Evolutionary conservation across 92 coral and sea anemone genomes (phyloP).

Genomic region (Porites divaricata): DNA sequence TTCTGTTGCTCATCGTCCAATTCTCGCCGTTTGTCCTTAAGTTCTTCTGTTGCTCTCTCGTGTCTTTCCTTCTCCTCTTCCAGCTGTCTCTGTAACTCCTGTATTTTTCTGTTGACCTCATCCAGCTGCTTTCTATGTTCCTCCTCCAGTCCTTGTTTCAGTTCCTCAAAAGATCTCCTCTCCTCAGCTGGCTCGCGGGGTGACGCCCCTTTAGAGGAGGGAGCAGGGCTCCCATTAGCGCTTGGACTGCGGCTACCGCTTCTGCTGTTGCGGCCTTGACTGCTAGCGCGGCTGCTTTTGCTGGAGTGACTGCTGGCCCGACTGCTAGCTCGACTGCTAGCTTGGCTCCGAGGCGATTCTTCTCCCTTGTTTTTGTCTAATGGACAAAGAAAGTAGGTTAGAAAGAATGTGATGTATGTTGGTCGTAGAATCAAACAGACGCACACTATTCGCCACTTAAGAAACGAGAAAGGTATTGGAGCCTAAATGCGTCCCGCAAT

Average conservation of each 20-base stretch:
- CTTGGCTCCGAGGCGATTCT: constrained; percentile 60
- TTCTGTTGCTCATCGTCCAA: constrained; percentile 35
- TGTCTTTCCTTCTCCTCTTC: constrained; percentile 83
- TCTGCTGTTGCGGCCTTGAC: constrained; percentile 42
- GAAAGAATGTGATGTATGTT: no score
- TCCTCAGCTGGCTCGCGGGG: constrained; percentile 30
- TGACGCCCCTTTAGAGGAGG: constrained; percentile 40
- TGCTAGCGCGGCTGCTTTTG: constrained; percentile 36
- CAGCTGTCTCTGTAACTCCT: constrained; percentile 58
- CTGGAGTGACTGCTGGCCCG: constrained; percentile 58
- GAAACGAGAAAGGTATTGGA: no score
- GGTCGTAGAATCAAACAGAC: not conserved
- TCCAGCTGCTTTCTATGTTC: constrained; percentile 71
- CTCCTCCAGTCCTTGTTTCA: constrained; percentile 65
- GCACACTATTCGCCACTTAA: not conserved
- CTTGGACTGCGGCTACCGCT: constrained; percentile 48
- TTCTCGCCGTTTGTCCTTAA: constrained; percentile 39
- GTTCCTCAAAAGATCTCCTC: constrained; percentile 50
- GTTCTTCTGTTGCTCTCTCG: constrained; percentile 60
- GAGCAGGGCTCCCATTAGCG: constrained; percentile 18
- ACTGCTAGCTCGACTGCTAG: constrained; percentile 63
- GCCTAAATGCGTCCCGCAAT: no score
- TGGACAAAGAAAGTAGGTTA: not conserved
- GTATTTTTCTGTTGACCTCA: constrained; percentile 64
- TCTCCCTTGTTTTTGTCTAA: constrained; percentile 46